Evolutionary conservation across 2,113 vertebrate genomes (phyloP), one percentile per base, ranked within the genome.

Genomic region (Hippoglossus stenolepis): DNA sequence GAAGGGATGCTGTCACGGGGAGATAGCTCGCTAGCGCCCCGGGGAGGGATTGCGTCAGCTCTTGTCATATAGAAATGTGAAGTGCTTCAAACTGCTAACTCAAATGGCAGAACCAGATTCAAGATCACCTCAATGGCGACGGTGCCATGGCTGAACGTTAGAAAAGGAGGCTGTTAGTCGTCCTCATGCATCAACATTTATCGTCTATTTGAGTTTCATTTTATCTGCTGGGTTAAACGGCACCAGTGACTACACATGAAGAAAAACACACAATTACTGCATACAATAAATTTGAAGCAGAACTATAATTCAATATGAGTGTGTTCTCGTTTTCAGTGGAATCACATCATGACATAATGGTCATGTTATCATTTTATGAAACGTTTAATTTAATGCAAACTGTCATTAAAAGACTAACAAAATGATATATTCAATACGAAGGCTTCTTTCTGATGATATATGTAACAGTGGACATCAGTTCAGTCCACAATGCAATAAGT

Each of bases 41-140:
- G 89, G 85, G 65, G 85, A n/a, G 90, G 89, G 85, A 76, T 88
- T 91, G 88, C 86, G 92, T 93, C 89, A 86, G 84, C 86, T 87
- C 89, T 91, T 89, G 87, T 88, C 88, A 85, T 90, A 85, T 80
- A 93, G 31, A 31, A 31, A 31, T 87, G 84, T 85, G 85, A 93
- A 89, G 87, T 68, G 87, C 90, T 92, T 90, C 82, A 90, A 88
- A 90, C 81, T 73, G 73, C 92, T 89, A 80, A 84, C 78, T 88
- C 65, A 87, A 91, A 93, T 80, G 73, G 84, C 84, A 92, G 78
- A 79, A 63, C 70, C 62, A 81, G 87, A 87, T 87, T 89, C 71
- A 74, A 81, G 63, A 79, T 71, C 47, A 71, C 72, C 83, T 87
- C 59, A 35, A 66, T 70, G 21, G 65, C 76, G 18, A 49, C 35